Percentiles rank a stretch among this genome's conserved stretches.
Conservation (phyloP, 2,888 invertebrate genomes). For the Plebejus anna region DNA sequence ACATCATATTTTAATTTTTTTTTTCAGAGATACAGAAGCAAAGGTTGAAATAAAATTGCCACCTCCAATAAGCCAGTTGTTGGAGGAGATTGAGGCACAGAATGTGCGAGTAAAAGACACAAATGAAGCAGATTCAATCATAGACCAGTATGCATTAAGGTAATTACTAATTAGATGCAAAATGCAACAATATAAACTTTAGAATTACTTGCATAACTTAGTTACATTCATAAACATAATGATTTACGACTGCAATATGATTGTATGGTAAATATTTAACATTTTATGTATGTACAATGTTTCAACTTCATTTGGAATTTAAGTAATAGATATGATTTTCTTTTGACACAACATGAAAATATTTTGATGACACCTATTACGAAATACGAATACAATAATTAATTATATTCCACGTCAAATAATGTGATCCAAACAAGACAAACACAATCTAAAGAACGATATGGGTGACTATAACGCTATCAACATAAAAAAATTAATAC, state of each 20-base stretch:
- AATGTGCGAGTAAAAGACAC: slow-evolving; percentile 44
- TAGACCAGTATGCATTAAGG: slow-evolving; percentile 52
- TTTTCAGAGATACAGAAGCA: slow-evolving; percentile 55
- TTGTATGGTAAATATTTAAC: no score
- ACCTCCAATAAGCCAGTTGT: slow-evolving; percentile 41
- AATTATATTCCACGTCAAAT: no score
- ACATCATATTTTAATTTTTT: no score
- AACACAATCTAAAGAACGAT: no score
- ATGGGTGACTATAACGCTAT: no score
- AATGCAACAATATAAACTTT: neutral
- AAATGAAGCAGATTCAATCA: slow-evolving; percentile 43
- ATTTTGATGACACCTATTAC: no score
- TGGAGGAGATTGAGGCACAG: slow-evolving; percentile 54
- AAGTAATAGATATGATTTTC: neutral
- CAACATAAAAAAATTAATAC: no score
- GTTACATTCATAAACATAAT: neutral
- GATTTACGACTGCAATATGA: neutral
- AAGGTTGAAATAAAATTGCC: slow-evolving; percentile 57
- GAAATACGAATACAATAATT: no score
- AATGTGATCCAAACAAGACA: no score
- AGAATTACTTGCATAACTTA: slow-evolving; percentile 9
- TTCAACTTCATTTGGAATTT: neutral
- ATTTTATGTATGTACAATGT: neutral
- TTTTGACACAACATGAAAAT: neutral
- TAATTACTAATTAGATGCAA: slow-evolving; percentile 43